Evolutionary conservation across 2,888 invertebrate species (phyloP).

Genomic region (Tenodera sinensis): DNA sequence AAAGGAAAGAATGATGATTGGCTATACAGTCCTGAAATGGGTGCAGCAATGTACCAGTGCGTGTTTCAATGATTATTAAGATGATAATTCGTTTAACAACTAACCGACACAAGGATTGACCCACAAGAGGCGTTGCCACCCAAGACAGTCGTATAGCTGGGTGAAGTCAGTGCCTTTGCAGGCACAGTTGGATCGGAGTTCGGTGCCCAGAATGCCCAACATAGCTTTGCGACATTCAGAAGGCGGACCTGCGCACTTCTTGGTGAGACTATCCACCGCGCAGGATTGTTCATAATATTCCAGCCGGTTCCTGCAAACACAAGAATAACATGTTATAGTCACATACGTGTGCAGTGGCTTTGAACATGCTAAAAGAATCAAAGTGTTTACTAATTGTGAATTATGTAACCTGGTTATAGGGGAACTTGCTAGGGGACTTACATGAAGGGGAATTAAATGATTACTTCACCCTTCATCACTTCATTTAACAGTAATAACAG

Average conservation of each 20-base stretch:
- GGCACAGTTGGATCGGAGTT: conserved; percentile 80
- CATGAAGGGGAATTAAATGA: background rate
- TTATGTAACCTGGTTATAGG: background rate
- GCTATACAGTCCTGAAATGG: no score
- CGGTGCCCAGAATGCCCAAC: conserved; percentile 85
- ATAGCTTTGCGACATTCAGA: conserved; percentile 82
- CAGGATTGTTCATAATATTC: conserved; percentile 89
- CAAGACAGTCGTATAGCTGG: conserved; percentile 81
- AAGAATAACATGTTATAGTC: background rate
- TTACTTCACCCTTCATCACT: background rate
- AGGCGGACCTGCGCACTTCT: conserved; percentile 82
- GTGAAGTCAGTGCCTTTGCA: conserved; percentile 83
- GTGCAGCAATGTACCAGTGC: no score
- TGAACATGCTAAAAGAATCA: background rate
- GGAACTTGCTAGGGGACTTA: background rate
- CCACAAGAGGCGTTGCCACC: conserved; percentile 88
- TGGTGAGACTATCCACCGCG: conserved; percentile 84
- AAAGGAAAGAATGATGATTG: no score
- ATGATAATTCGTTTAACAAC: conserved; percentile 40
- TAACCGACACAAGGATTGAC: conserved; percentile 90
- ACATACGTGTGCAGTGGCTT: background rate
- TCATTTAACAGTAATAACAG: background rate
- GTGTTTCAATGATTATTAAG: no score
- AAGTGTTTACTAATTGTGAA: background rate
- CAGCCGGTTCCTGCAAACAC: conserved; percentile 61